Percentiles rank a stretch among this genome's conserved stretches.
Evolutionary conservation across 2,888 invertebrate species (phyloP).

Genomic region (Cephus runcator): DNA sequence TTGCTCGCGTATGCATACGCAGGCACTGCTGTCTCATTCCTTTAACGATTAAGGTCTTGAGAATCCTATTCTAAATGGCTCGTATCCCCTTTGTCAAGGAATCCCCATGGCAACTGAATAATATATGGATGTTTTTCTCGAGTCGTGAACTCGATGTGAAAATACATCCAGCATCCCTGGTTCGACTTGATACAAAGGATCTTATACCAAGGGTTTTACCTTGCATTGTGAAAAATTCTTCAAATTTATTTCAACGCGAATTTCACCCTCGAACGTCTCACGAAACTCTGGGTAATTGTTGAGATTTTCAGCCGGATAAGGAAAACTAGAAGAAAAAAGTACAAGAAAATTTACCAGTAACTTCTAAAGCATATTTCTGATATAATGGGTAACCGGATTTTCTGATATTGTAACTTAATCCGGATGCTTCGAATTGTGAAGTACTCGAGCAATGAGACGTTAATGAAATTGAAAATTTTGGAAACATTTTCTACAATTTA

Average conservation of each 20-base stretch:
- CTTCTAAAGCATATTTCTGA: background rate
- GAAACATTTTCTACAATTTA: background rate
- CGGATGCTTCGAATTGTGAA: background rate
- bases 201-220: background rate
- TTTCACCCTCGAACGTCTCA: background rate
- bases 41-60: background rate
- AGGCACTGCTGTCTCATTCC: background rate
- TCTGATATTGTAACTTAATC: background rate
- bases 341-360: background rate
- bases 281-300: background rate
- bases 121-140: constrained; percentile 3
- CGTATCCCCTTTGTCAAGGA: background rate
- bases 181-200: background rate
- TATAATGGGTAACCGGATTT: background rate
- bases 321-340: background rate
- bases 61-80: background rate
- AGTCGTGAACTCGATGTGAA: background rate
- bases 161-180: background rate
- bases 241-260: background rate
- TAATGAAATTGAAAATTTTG: background rate
- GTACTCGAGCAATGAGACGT: background rate
- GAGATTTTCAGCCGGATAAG: background rate
- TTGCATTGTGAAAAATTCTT: background rate
- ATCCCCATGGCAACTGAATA: background rate
- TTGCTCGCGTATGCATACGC: background rate